Evolutionary conservation across 37 sponge, comb jelly and placozoan genomes (phyloP).

Genomic region (Halisarca cf. caerulea): DNA sequence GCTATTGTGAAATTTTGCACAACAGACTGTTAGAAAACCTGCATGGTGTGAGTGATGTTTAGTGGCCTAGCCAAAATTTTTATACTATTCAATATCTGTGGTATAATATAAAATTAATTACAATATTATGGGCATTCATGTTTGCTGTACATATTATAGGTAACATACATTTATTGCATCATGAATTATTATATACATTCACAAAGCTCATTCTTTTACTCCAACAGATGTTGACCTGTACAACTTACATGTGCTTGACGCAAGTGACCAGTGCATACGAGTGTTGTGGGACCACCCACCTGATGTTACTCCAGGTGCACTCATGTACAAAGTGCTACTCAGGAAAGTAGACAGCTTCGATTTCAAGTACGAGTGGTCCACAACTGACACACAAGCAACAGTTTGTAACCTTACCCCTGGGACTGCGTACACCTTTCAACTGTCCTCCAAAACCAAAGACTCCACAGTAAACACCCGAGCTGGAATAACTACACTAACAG

Average conservation of each 20-base stretch:
- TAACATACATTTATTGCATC: no score
- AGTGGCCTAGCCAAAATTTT: no score
- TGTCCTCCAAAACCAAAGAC: background rate
- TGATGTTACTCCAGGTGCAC: background rate
- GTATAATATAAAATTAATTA: no score
- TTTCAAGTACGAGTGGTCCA: background rate
- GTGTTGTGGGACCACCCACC: slow-evolving; percentile 6
- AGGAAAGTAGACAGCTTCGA: background rate
- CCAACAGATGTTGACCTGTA: slow-evolving; percentile 11
- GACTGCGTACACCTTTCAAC: background rate
- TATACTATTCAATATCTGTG: no score
- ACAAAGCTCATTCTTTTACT: no score
- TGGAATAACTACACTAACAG: background rate
- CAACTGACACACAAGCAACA: background rate
- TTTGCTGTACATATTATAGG: no score
- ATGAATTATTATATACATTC: no score
- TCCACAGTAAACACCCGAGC: background rate
- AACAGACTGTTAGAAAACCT: no score
- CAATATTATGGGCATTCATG: no score
- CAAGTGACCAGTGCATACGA: background rate
- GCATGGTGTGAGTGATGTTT: no score
- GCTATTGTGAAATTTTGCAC: no score
- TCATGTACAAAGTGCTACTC: background rate
- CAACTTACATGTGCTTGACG: background rate
- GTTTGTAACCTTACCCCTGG: background rate